A percentile compares a stretch with the other conserved stretches of the same genome.
Conservation (phyloP, 2,888 invertebrate species). For the Cryptosula pallasiana region DNA sequence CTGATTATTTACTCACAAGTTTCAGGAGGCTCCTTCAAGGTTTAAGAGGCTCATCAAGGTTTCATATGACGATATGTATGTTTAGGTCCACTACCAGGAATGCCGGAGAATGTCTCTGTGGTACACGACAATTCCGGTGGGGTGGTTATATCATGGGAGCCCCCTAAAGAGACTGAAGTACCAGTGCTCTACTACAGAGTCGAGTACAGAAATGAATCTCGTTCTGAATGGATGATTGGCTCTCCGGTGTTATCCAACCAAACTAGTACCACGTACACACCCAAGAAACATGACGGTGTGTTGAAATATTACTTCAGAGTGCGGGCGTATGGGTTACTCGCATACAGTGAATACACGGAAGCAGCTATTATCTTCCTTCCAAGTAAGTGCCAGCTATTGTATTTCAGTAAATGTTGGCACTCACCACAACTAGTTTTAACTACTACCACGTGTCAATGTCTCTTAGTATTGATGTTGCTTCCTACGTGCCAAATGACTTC, state of each 20-base stretch:
- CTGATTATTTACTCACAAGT: too few species aligned
- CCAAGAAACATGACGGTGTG: neutral
- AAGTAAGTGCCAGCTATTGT: neutral
- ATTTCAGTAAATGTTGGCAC: too few species aligned
- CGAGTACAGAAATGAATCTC: neutral
- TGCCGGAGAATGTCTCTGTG: neutral
- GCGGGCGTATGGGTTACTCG: neutral
- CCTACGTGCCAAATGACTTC: too few species aligned
- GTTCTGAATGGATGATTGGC: neutral
- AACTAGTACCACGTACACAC: neutral
- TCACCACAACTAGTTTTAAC: too few species aligned
- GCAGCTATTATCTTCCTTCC: constrained; percentile 4
- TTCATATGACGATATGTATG: too few species aligned
- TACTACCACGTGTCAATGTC: too few species aligned
- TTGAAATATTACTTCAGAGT: constrained; percentile 11
- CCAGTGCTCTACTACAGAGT: constrained; percentile 9
- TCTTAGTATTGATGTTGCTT: too few species aligned
- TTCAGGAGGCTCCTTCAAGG: too few species aligned
- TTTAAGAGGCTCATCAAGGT: too few species aligned
- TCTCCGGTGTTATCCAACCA: neutral
- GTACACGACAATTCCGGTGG: neutral
- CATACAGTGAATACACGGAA: constrained; percentile 14
- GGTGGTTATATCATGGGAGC: neutral
- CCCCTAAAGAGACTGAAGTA: neutral
- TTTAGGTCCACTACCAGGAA: neutral